These are phyloP conservation scores for Heliocidaris erythrogramma DNA, from an alignment of 35 echinoderm and acorn worm genomes.

Conservation along the genomic window DNA sequence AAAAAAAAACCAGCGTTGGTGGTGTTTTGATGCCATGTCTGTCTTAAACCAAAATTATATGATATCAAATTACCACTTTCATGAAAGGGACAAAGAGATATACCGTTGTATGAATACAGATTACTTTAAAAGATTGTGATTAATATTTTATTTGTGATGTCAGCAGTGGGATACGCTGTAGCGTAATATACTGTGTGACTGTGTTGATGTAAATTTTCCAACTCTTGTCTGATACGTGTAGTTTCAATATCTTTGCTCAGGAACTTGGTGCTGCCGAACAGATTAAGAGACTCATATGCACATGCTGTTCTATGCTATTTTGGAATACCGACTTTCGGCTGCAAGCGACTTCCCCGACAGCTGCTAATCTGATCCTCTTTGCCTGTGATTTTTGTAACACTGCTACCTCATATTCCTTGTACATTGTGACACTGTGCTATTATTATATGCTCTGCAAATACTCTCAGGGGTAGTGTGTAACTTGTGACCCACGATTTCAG, in stretches of 20 bases:
- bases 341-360: neutral
- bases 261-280: neutral
- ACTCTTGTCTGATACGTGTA: neutral
- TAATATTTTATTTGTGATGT: neutral
- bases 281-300: neutral
- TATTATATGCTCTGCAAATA: neutral
- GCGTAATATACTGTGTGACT: neutral
- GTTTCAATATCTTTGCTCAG: neutral
- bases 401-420: slow-evolving; percentile 2
- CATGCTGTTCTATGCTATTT: neutral
- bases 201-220: neutral
- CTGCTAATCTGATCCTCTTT: neutral
- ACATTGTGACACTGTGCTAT: neutral
- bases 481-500: neutral
- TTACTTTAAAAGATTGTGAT: neutral
- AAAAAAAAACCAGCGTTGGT: neutral
- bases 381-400: neutral
- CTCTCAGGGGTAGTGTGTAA: neutral
- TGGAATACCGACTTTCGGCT: neutral
- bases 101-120: neutral
- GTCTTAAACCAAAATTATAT: neutral
- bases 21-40: neutral
- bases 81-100: neutral
- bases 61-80: too few relatives aligned
- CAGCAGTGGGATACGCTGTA: neutral